These are phyloP conservation scores for Cylloceria caligata DNA, from an alignment of 2,888 invertebrate genomes.

Conservation along the genomic window DNA sequence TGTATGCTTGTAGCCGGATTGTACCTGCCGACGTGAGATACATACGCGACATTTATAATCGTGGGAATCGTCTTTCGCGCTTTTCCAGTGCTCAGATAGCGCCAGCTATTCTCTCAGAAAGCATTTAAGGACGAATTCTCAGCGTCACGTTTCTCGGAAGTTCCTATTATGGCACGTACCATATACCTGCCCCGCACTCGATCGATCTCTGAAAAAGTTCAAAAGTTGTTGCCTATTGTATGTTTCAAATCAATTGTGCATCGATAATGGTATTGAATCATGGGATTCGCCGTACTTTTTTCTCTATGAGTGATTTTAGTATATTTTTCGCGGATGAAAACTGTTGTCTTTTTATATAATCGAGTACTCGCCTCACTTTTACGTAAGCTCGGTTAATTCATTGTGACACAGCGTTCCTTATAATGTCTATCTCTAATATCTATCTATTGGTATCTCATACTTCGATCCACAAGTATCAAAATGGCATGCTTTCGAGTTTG, in stretches of 20 bases:
- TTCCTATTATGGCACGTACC: too few relatives aligned
- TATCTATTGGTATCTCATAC: background rate
- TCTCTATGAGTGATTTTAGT: too few relatives aligned
- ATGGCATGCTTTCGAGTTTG: conserved; percentile 1
- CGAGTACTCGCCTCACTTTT: too few relatives aligned
- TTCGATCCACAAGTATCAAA: background rate
- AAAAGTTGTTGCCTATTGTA: too few relatives aligned
- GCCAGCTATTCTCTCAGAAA: background rate
- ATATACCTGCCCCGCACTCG: too few relatives aligned
- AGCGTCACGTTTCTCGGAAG: background rate
- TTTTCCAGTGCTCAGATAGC: background rate
- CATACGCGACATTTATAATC: background rate
- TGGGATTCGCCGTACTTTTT: too few relatives aligned
- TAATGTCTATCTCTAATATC: too few relatives aligned
- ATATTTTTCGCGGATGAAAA: too few relatives aligned
- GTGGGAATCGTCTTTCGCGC: background rate
- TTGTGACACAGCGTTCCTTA: background rate
- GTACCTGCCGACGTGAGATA: background rate
- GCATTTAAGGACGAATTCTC: background rate
- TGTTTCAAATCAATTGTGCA: too few relatives aligned
- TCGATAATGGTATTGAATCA: too few relatives aligned
- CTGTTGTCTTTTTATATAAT: too few relatives aligned
- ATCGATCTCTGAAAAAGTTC: too few relatives aligned
- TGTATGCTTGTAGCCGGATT: background rate
- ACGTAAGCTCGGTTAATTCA: background rate